phyloP scores from a whole-genome alignment of 2,888 invertebrate species.

The Agrenia bidenticulata region DNA sequence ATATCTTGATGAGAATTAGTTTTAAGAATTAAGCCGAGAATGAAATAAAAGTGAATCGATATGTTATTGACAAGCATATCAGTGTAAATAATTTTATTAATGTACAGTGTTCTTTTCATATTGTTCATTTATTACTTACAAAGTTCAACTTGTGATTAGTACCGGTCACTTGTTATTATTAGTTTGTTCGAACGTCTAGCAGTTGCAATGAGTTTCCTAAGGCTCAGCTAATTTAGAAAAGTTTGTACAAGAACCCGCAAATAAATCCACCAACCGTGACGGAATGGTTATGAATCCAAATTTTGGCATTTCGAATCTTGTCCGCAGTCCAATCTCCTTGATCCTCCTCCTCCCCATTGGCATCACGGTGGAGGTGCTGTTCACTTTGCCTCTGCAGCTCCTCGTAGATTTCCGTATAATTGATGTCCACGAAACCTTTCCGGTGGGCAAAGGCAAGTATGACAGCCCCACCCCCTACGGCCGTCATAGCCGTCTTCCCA shows the following conservation, averaged over 20 bases:
- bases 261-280: conserved; percentile 35
- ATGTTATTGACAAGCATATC: too few relatives aligned
- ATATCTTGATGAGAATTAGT: too few relatives aligned
- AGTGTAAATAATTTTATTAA: too few relatives aligned
- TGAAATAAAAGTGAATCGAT: too few relatives aligned
- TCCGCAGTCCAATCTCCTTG: not conserved
- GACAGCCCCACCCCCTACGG: conserved; percentile 33
- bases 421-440: conserved; percentile 41
- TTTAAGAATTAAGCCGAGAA: too few relatives aligned
- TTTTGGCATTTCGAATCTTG: conserved; percentile 16
- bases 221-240: too few relatives aligned
- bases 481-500: conserved; percentile 36
- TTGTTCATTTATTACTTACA: too few relatives aligned
- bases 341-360: not conserved
- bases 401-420: conserved; percentile 41
- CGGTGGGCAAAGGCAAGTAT: conserved; percentile 32
- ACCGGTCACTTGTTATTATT: too few relatives aligned
- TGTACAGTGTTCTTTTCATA: too few relatives aligned
- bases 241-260: conserved; percentile 33
- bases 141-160: too few relatives aligned
- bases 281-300: conserved; percentile 30
- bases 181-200: too few relatives aligned
- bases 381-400: conserved; percentile 20
- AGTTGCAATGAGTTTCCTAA: too few relatives aligned
- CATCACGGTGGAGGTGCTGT: not conserved